A percentile compares a stretch with the other conserved stretches of the same genome.
Evolutionary conservation across 2,888 invertebrate genomes (phyloP).

Genomic region (Agonopterix arenella): DNA sequence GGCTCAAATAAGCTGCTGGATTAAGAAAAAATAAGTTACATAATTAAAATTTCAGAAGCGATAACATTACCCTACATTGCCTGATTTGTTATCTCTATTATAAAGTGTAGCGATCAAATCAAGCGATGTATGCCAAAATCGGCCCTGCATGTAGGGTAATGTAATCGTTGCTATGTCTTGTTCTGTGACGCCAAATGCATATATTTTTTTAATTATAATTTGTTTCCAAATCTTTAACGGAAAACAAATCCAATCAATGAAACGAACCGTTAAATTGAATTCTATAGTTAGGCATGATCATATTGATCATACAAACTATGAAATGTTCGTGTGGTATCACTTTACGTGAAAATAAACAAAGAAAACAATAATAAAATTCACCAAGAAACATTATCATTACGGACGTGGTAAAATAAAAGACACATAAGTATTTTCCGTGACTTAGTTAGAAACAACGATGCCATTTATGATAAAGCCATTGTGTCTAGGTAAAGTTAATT

Average conservation of each 20-base stretch:
- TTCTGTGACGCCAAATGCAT: no score
- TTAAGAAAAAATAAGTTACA: no score
- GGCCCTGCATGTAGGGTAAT: no score
- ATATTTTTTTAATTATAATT: no score
- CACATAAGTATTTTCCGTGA: constrained; percentile 18
- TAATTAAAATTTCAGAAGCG: no score
- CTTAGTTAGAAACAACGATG: constrained; percentile 28
- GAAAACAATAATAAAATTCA: background rate
- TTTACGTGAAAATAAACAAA: background rate
- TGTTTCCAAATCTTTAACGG: constrained; percentile 4
- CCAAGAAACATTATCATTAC: constrained; percentile 9
- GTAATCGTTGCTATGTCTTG: no score
- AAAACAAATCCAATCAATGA: constrained; percentile 25
- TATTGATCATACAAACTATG: constrained; percentile 4
- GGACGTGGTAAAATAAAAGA: constrained; percentile 5
- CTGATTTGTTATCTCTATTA: no score
- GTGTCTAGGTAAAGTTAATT: constrained; percentile 54
- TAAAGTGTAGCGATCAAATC: no score
- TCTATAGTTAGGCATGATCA: constrained; percentile 14
- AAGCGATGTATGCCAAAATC: no score
- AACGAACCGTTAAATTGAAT: constrained; percentile 49
- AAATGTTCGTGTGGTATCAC: constrained; percentile 17
- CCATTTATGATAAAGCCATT: constrained; percentile 39
- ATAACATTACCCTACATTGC: no score
- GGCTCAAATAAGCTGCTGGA: no score